A percentile compares a stretch with the other conserved stretches of the same genome.
Evolutionary conservation across 2,888 invertebrate genomes (phyloP).

Genomic region (Melitaea athalia): DNA sequence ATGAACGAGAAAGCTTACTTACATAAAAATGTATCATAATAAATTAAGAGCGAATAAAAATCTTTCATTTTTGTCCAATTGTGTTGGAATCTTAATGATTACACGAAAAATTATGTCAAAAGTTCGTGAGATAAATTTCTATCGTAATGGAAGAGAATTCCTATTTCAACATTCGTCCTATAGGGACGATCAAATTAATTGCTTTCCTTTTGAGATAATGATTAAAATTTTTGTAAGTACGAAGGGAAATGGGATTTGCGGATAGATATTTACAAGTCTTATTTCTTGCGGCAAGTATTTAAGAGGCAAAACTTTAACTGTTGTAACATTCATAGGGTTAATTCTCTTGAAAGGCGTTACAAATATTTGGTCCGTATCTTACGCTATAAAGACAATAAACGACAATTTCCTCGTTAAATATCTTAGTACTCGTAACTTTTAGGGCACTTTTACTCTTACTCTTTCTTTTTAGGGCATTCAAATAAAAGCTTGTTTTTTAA

Average conservation of each 20-base stretch:
- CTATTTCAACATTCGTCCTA: neutral
- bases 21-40: too few species aligned
- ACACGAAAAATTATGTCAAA: neutral
- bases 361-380: too few species aligned
- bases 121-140: neutral
- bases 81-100: neutral
- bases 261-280: conserved; percentile 4
- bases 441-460: too few species aligned
- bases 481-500: too few species aligned
- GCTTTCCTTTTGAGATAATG: conserved; percentile 4
- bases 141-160: neutral
- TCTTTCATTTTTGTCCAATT: neutral
- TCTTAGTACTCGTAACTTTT: too few species aligned
- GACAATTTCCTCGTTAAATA: too few species aligned
- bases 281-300: neutral
- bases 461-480: too few species aligned
- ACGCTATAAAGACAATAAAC: too few species aligned
- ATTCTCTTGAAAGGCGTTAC: too few species aligned
- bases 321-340: neutral
- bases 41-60: too few species aligned
- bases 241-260: neutral
- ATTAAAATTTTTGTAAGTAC: neutral
- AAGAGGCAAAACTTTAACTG: neutral
- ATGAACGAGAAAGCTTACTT: too few species aligned
- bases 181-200: conserved; percentile 2